Evolutionary conservation across 2,888 invertebrate genomes (phyloP), one percentile per base, ranked within the genome.

Genomic region (Dasypolia templi): DNA sequence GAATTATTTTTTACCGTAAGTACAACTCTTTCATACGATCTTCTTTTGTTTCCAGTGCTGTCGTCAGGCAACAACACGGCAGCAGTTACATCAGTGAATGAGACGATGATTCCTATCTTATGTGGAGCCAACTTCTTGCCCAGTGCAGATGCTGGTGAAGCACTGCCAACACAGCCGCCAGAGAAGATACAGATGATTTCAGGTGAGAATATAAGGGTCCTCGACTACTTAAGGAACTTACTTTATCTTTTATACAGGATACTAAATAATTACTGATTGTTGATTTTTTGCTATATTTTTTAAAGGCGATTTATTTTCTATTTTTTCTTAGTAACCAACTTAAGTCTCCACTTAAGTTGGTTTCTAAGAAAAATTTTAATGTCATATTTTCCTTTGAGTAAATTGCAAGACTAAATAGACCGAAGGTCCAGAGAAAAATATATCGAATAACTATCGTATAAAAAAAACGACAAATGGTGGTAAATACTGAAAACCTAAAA

Each of bases 161-260:
- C 96, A 7, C 88, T 97, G 67, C 93, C 92, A 17, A 87, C 94
- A 12, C 97, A 97, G 63, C 95, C 96, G 0, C 92, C 93, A 0
- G 95, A 94, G 75, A 96, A 97, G 92, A 96, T 97, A 66, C 97
- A 96, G 88, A 96, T 95, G 87, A 93, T 97, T 19, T 95, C 96
- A 68, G 96, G 95, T 95, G 68, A n/a, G 59, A 11, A 39, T 7
- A 19, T 4, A 17, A 29, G 19, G 5, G 29, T 49, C 4, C 14
- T 14, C 6, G 6, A 29, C 7, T 4, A 19, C n/a, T 7, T 14
- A 19, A 35, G 42, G n/a, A 14, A 64, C 0, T 32, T 9, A 39
- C 5, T 9, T 1, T 39, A 5, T 39, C 4, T 39, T 39, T 39
- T 3, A 39, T 39, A 39, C 39, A 39, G 9, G 39, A 39, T 0